Evolutionary conservation across 2,113 vertebrate genomes (phyloP).

Genomic region (Lichenostomus cassidix): DNA sequence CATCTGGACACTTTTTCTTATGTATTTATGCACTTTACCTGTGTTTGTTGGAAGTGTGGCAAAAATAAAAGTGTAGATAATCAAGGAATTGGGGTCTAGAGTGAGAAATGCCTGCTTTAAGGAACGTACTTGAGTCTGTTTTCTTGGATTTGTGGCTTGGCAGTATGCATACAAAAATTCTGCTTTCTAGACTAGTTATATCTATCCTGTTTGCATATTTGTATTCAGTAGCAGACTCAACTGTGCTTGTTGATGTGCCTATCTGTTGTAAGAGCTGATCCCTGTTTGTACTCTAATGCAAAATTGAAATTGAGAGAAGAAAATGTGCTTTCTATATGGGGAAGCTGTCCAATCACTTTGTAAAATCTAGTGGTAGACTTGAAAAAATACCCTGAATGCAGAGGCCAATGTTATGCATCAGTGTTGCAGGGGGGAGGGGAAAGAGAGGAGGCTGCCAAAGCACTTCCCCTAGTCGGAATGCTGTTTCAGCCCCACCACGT

Average conservation of each 20-base stretch:
- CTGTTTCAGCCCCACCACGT: slow-evolving; percentile 41
- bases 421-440: slow-evolving; percentile 1
- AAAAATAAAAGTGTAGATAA: not conserved
- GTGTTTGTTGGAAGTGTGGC: not conserved
- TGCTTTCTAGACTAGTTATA: not conserved
- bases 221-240: not conserved
- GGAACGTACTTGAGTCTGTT: not conserved
- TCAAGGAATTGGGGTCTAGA: not conserved
- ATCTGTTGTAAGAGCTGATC: not conserved
- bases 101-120: not conserved
- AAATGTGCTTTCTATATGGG: not conserved
- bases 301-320: not conserved
- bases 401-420: not conserved
- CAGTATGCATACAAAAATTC: not conserved
- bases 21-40: not conserved
- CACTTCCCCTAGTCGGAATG: slow-evolving; percentile 27
- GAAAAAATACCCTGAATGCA: not conserved
- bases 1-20: not conserved
- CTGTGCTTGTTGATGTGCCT: not conserved
- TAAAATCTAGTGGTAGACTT: not conserved
- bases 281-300: not conserved
- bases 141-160: not conserved
- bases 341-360: not conserved
- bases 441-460: slow-evolving; percentile 18
- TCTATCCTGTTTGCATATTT: not conserved